Conservation (phyloP, 2,888 invertebrate species). For the Ptycholaimellus sp. region DNA sequence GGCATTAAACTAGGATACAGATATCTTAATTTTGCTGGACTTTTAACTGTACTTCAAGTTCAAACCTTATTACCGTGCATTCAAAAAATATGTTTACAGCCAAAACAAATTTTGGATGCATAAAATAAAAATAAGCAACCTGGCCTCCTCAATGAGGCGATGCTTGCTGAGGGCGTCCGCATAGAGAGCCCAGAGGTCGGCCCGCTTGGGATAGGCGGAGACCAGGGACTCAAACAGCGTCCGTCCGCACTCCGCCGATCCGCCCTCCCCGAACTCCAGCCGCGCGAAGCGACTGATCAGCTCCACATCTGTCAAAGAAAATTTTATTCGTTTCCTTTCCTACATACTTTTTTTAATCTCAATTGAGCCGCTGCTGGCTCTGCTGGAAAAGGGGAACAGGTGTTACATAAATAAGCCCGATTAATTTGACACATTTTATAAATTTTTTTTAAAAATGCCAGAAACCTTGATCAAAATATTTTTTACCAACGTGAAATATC, state of each 20-base stretch:
- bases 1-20: too few species aligned
- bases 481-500: too few species aligned
- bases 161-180: constrained; percentile 57
- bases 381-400: not conserved
- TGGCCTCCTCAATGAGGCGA: constrained; percentile 43
- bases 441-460: too few species aligned
- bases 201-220: constrained; percentile 57
- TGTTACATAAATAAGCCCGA: constrained; percentile 1
- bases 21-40: too few species aligned
- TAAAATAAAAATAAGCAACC: too few species aligned
- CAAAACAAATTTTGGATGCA: too few species aligned
- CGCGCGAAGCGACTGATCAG: constrained; percentile 63
- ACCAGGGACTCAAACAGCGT: constrained; percentile 69
- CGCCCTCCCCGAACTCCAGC: constrained; percentile 50
- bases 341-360: constrained; percentile 4
- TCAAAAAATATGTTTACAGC: too few species aligned
- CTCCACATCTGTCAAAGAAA: constrained; percentile 45
- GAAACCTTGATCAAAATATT: not conserved
- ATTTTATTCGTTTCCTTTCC: constrained; percentile 3
- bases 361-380: constrained; percentile 3
- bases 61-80: too few species aligned
- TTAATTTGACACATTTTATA: too few species aligned
- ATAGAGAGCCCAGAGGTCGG: constrained; percentile 65
- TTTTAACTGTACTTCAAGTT: too few species aligned
- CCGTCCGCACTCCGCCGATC: constrained; percentile 53